Evolutionary conservation across 2,888 invertebrate genomes (phyloP).

Genomic region (Helleia helle): DNA sequence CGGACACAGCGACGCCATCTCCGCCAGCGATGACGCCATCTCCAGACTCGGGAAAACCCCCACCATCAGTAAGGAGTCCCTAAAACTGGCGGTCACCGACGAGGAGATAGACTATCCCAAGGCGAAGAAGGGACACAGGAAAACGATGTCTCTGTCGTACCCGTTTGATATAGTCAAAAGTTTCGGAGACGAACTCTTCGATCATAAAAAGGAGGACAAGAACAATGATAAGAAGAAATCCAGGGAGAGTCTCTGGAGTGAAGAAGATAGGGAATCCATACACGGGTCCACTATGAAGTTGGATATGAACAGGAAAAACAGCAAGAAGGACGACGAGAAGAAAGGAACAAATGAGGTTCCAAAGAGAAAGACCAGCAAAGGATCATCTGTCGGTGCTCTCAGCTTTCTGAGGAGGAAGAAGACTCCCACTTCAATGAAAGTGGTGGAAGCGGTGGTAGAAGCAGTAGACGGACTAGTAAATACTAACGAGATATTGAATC

Average conservation of each 20-base stretch:
- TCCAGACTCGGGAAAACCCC: slow-evolving; percentile 54
- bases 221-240: slow-evolving; percentile 59
- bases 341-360: slow-evolving; percentile 46
- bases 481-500: slow-evolving; percentile 48
- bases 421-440: slow-evolving; percentile 48
- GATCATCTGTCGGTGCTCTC: slow-evolving; percentile 57
- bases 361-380: slow-evolving; percentile 60
- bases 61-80: slow-evolving; percentile 62
- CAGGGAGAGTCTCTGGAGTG: slow-evolving; percentile 64
- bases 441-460: slow-evolving; percentile 57
- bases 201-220: slow-evolving; percentile 51
- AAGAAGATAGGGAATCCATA: slow-evolving; percentile 62
- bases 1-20: slow-evolving; percentile 60
- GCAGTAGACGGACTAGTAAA: slow-evolving; percentile 37
- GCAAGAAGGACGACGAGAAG: slow-evolving; percentile 59
- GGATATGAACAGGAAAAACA: slow-evolving; percentile 51
- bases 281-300: slow-evolving; percentile 51
- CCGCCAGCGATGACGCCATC: slow-evolving; percentile 58
- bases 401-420: slow-evolving; percentile 60
- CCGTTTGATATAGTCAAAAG: slow-evolving; percentile 61
- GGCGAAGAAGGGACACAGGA: slow-evolving; percentile 56
- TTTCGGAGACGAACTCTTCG: slow-evolving; percentile 65
- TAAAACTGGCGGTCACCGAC: slow-evolving; percentile 60
- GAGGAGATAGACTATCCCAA: slow-evolving; percentile 50
- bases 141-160: slow-evolving; percentile 66